Evolutionary conservation across 2,797 vertebrate genomes (phyloP).

Genomic region (Lycodopsis pacificus): DNA sequence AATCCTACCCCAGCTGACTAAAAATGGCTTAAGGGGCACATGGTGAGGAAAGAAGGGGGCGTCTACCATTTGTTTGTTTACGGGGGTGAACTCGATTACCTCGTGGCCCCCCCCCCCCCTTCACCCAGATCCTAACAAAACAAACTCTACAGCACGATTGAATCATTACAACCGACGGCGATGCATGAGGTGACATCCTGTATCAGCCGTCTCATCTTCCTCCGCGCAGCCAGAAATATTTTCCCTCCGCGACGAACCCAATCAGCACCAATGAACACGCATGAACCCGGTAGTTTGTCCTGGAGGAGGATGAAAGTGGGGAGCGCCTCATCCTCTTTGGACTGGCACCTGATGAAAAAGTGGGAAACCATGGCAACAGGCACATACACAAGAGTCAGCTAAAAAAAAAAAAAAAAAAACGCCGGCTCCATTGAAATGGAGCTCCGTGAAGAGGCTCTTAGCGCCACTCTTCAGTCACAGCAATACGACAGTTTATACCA

Average conservation of each 20-base stretch:
- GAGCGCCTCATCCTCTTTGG: constrained; percentile 69
- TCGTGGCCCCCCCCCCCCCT: constrained; percentile 58
- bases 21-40: constrained; percentile 61
- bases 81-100: constrained; percentile 66
- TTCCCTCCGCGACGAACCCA: constrained; percentile 1
- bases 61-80: constrained; percentile 64
- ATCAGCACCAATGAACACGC: constrained; percentile 15
- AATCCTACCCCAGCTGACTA: constrained; percentile 74
- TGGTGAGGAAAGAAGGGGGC: constrained; percentile 19
- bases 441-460: constrained; percentile 60
- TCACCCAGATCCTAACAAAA: constrained; percentile 67
- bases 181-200: constrained; percentile 45
- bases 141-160: constrained; percentile 58
- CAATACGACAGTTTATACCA: constrained; percentile 35
- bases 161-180: constrained; percentile 33
- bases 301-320: constrained; percentile 65
- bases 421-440: constrained; percentile 58
- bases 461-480: constrained; percentile 47
- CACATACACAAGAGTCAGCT: constrained; percentile 75
- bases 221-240: not conserved
- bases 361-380: constrained; percentile 86
- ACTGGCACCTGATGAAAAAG: constrained; percentile 78
- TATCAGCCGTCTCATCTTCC: constrained; percentile 54
- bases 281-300: constrained; percentile 35
- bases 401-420: constrained; percentile 29